Percentiles rank a stretch among this genome's conserved stretches.
Conservation (phyloP, 2,797 vertebrate genomes). For the Neopelma chrysocephalum region DNA sequence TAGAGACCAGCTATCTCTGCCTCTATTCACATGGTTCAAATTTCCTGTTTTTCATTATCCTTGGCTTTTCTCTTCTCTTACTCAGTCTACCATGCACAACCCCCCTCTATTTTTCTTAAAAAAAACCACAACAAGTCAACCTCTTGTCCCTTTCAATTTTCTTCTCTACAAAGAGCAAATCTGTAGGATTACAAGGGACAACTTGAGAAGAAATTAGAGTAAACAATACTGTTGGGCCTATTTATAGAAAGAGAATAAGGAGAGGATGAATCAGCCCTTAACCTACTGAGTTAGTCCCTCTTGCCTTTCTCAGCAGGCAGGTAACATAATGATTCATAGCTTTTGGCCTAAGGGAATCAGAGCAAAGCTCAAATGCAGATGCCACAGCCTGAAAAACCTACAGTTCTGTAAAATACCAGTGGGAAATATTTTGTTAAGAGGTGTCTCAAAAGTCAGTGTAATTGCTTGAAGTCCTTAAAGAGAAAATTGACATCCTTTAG, state of each 20-base stretch:
- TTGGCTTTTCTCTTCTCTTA: background rate
- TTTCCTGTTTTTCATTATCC: conserved; percentile 27
- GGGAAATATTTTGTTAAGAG: conserved; percentile 58
- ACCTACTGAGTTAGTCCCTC: conserved; percentile 62
- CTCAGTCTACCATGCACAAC: background rate
- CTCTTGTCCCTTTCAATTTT: conserved; percentile 64
- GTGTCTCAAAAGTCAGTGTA: conserved; percentile 48
- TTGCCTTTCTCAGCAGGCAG: conserved; percentile 71
- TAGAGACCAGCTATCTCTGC: background rate
- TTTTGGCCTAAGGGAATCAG: conserved; percentile 70
- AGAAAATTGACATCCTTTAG: conserved; percentile 39
- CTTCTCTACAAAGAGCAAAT: conserved; percentile 61
- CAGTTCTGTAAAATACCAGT: conserved; percentile 55
- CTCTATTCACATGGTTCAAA: background rate
- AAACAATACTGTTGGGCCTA: conserved; percentile 53
- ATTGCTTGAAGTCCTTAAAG: conserved; percentile 53
- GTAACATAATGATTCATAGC: conserved; percentile 71
- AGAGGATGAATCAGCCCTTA: conserved; percentile 73
- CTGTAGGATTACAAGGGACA: conserved; percentile 63
- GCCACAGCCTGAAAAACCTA: background rate
- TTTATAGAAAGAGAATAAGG: conserved; percentile 69
- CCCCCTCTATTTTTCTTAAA: background rate
- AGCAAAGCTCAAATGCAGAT: conserved; percentile 72
- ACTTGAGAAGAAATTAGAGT: conserved; percentile 49
- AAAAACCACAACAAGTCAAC: background rate